A percentile compares a stretch with the other conserved stretches of the same genome.
phyloP scores from a whole-genome alignment of 2,113 vertebrate genomes.

The Speoplatyrhinus poulsoni region DNA sequence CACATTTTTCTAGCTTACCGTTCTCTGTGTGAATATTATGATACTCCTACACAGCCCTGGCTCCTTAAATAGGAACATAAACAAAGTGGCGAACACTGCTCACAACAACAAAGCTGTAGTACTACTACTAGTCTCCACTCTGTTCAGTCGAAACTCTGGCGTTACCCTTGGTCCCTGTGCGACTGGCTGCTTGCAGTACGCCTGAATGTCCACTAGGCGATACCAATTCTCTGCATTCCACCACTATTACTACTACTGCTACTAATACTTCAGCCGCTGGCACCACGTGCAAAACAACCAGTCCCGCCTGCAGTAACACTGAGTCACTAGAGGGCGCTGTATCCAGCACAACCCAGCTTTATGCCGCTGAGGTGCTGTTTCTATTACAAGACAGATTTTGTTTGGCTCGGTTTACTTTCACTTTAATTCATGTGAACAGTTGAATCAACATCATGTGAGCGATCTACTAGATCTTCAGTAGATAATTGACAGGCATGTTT shows the following conservation, averaged over 20 bases:
- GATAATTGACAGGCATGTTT: no score
- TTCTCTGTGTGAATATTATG: no score
- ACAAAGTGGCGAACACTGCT: no score
- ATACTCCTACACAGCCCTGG: no score
- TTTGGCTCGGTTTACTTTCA: slow-evolving; percentile 20
- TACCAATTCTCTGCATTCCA: slow-evolving; percentile 62
- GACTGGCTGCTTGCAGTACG: slow-evolving; percentile 69
- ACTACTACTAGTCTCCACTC: slow-evolving; percentile 83
- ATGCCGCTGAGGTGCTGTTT: slow-evolving; percentile 79
- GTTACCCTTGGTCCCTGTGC: slow-evolving; percentile 59
- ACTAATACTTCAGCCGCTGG: neutral
- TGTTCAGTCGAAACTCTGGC: slow-evolving; percentile 85
- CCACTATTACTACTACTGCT: slow-evolving; percentile 4
- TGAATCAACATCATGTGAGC: neutral
- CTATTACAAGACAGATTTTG: slow-evolving; percentile 20
- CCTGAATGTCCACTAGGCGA: slow-evolving; percentile 82
- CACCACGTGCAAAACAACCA: neutral
- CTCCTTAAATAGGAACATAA: no score
- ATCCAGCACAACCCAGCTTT: slow-evolving; percentile 58
- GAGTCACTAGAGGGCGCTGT: slow-evolving; percentile 80
- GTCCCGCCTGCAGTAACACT: slow-evolving; percentile 69
- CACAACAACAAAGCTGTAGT: no score
- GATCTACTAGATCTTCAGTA: no score
- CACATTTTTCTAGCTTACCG: no score
- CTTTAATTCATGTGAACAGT: neutral